Evolutionary conservation across 2,888 invertebrate species (phyloP).

Genomic region (Lypha dubia): DNA sequence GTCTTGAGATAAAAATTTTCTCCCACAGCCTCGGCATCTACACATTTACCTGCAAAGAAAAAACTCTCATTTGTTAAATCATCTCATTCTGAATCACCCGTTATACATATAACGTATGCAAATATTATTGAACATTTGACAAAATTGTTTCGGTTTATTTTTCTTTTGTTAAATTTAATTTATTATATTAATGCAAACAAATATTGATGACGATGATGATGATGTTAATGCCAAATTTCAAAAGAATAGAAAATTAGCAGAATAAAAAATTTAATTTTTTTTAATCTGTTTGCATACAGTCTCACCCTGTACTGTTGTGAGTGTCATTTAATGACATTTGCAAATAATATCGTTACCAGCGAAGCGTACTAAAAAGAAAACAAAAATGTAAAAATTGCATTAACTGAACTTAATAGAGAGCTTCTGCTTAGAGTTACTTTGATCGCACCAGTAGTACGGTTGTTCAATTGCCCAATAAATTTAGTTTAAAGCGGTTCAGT

Average conservation of each 20-base stretch:
- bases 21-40: no score
- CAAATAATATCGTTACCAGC: neutral
- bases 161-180: conserved; percentile 13
- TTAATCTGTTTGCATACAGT: neutral
- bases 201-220: neutral
- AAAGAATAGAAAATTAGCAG: conserved; percentile 26
- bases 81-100: neutral
- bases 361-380: conserved; percentile 25
- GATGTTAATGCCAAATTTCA: conserved; percentile 10
- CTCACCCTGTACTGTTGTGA: neutral
- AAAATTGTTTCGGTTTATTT: neutral
- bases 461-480: no score
- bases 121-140: neutral
- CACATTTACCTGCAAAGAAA: no score
- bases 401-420: conserved; percentile 22
- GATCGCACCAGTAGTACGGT: neutral
- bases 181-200: conserved; percentile 4
- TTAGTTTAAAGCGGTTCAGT: conserved; percentile 54
- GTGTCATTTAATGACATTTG: neutral
- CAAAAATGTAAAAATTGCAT: conserved; percentile 51
- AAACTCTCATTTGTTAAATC: no score
- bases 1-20: no score
- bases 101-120: no score
- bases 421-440: conserved; percentile 1
- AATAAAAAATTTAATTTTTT: neutral